Evolutionary conservation across 2,113 vertebrate species (phyloP).

Genomic region (Nothocercus nigrocapillus): DNA sequence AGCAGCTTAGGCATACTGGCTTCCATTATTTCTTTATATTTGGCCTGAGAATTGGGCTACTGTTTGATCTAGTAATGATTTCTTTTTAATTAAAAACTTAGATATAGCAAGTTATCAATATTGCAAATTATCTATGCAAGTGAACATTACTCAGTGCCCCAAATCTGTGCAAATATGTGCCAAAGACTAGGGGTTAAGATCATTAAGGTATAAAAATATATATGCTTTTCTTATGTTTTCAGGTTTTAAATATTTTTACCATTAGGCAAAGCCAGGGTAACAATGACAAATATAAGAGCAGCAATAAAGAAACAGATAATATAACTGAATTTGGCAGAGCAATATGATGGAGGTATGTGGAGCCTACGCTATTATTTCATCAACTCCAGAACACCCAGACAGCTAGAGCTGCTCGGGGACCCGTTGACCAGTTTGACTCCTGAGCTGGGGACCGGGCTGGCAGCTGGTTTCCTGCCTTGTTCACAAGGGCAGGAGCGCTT

Average conservation of each 20-base stretch:
- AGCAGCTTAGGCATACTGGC: not conserved
- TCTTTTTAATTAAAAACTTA: not conserved
- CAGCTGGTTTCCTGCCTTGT: not conserved
- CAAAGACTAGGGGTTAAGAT: not conserved
- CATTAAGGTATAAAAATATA: not conserved
- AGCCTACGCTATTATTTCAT: not conserved
- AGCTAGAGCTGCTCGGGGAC: not conserved
- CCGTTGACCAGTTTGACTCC: not conserved
- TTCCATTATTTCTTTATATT: not conserved
- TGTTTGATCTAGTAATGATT: not conserved
- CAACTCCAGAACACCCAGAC: not conserved
- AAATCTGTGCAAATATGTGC: not conserved
- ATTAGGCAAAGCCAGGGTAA: not conserved
- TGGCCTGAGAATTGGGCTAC: not conserved
- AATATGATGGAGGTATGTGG: not conserved
- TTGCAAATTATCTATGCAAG: rapidly evolving
- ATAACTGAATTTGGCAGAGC: not conserved
- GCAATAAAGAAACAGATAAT: not conserved
- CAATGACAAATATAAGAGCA: not conserved
- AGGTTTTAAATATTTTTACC: not conserved
- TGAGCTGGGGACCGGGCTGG: not conserved
- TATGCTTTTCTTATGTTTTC: not conserved
- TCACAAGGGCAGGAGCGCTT: not conserved
- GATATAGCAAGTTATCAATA: not conserved
- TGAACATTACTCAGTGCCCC: not conserved